phyloP scores from a whole-genome alignment of 2,113 vertebrate species.

The Calypte anna region DNA sequence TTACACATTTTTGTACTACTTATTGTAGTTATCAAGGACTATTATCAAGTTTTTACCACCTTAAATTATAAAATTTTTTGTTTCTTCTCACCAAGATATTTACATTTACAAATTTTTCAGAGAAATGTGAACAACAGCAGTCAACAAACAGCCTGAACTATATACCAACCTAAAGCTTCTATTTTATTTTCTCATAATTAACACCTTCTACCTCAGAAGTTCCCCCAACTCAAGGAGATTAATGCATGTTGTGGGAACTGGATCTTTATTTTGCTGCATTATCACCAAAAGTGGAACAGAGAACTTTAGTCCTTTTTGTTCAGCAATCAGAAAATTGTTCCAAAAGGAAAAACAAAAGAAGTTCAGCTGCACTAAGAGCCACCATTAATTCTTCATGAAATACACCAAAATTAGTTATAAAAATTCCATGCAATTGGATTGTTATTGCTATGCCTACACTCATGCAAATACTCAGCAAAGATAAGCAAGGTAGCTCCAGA shows the following conservation, averaged over 20 bases:
- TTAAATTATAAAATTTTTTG: not conserved
- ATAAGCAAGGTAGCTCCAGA: not conserved
- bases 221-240: not conserved
- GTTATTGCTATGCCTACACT: not conserved
- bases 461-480: not conserved
- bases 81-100: not conserved
- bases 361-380: not conserved
- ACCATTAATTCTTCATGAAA: not conserved
- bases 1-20: not conserved
- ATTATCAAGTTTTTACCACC: not conserved
- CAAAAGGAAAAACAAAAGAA: not conserved
- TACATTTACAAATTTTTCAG: not conserved
- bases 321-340: not conserved
- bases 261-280: not conserved
- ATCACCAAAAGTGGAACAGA: not conserved
- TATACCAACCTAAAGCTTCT: not conserved
- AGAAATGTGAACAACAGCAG: not conserved
- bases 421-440: not conserved
- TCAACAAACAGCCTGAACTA: not conserved
- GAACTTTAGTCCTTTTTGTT: not conserved
- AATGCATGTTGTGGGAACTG: not conserved
- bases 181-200: not conserved
- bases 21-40: conserved; percentile 6
- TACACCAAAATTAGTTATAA: not conserved
- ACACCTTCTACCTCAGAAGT: not conserved